A percentile compares a stretch with the other conserved stretches of the same genome.
Conservation (phyloP, 1,140 invertebrate genomes). For the Odontomachus brunneus region DNA sequence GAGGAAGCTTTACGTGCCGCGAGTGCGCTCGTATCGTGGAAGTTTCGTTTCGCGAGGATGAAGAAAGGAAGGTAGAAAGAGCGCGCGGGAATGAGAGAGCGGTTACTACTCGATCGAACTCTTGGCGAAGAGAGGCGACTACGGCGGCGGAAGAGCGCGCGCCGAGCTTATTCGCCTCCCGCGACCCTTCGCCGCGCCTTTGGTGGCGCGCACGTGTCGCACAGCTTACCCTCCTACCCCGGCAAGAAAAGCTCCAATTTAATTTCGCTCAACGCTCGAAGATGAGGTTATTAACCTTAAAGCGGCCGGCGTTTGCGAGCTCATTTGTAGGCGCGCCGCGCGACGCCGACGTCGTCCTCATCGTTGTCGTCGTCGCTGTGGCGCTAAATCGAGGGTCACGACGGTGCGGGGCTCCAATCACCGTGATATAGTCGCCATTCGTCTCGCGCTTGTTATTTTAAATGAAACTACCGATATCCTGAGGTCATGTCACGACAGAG, state of each 20-base stretch:
- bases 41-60: constrained; percentile 34
- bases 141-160: neutral
- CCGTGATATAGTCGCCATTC: neutral
- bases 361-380: constrained; percentile 20
- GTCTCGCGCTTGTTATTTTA: neutral
- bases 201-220: constrained; percentile 58
- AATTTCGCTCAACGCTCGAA: constrained; percentile 65
- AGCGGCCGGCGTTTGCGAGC: constrained; percentile 50
- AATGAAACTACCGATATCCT: neutral
- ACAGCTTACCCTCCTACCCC: constrained; percentile 31
- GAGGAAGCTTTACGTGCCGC: constrained; percentile 3
- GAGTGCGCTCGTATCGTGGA: neutral
- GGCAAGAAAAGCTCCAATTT: constrained; percentile 66
- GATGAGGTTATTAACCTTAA: constrained; percentile 66
- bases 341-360: constrained; percentile 25
- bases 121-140: constrained; percentile 11
- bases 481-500: neutral
- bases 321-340: constrained; percentile 61
- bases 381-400: constrained; percentile 13
- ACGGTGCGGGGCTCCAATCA: neutral
- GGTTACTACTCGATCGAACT: constrained; percentile 18
- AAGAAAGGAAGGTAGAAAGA: neutral
- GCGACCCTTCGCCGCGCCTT: neutral
- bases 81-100: neutral
- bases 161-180: neutral